Evolutionary conservation across 1,140 invertebrate species (phyloP), one percentile per base, ranked within the genome.

Genomic region (Formica exsecta): DNA sequence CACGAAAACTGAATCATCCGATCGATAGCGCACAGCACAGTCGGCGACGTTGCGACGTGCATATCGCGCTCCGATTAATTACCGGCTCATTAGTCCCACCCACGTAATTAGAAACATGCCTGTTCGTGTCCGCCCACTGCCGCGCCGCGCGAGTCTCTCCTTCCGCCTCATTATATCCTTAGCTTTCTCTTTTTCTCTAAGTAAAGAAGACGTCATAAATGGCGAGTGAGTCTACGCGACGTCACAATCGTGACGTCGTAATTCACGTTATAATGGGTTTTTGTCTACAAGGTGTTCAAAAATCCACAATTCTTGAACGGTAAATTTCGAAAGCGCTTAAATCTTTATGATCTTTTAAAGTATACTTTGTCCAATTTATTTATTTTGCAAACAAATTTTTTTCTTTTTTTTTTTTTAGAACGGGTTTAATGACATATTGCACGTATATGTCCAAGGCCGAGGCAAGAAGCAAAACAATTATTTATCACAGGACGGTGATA

Each of bases 1-100:
- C 11, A 36, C 11, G 29, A 85, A 73, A 65, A 65, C 81, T 85
- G 81, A 85, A 85, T 85, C 81, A 85, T 77, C 81, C 61, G 59
- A 77, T 85, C 81, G 61, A 77, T 77, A 75, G 48, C 44, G 32
- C 57, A n/a, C 70, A 11, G 41, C 7, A 22, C 54, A 25, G 41
- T 22, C 81, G 29, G 41, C 59, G 29, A 57, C 68, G 38, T 9
- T 29, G 66, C 70, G 2, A 32, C 36, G 81, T 36, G 29, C 48
- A 59, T 61, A 77, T 77, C 76, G 64, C 16, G 73, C 57, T 80
- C 57, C 38, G 54, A 68, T 86, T 88, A 84, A 77, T 85, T 64
- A 77, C 62, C 48, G 41, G 19, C 76, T 75, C 62, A 54, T 83
- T 74, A 68, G 41, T 59, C 61, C 79, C 77, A 74, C 73, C 57